Percentiles rank a stretch among this genome's conserved stretches.
Evolutionary conservation across 2,113 vertebrate species (phyloP).

Genomic region (Empidonax alnorum): DNA sequence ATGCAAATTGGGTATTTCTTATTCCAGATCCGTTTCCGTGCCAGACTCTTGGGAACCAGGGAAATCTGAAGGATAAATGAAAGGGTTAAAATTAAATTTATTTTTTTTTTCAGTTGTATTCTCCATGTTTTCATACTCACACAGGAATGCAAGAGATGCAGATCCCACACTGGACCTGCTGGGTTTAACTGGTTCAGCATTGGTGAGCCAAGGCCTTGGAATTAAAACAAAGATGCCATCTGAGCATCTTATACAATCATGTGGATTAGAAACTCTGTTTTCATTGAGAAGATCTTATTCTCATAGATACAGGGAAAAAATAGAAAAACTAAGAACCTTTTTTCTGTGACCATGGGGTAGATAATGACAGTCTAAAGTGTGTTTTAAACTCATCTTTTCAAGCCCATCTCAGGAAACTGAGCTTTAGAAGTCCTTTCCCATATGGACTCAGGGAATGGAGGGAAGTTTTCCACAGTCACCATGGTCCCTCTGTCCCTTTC

Average conservation of each 20-base stretch:
- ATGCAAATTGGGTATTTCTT: slow-evolving; percentile 98
- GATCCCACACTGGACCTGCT: not conserved
- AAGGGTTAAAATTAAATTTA: not conserved
- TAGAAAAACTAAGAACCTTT: not conserved
- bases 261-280: not conserved
- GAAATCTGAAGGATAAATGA: slow-evolving; percentile 80
- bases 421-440: not conserved
- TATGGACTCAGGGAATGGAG: not conserved
- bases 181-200: not conserved
- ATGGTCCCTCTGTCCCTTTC: not conserved
- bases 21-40: slow-evolving; percentile 96
- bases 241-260: not conserved
- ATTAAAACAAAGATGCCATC: not conserved
- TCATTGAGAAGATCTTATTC: not conserved
- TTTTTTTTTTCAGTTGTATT: not conserved
- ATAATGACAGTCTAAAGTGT: not conserved
- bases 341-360: not conserved
- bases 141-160: not conserved
- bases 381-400: not conserved
- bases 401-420: not conserved
- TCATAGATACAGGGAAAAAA: not conserved
- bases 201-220: not conserved
- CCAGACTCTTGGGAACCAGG: slow-evolving; percentile 92
- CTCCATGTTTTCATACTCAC: not conserved
- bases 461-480: not conserved